Evolutionary conservation across 2,888 invertebrate species (phyloP).

Genomic region (Helleia helle): DNA sequence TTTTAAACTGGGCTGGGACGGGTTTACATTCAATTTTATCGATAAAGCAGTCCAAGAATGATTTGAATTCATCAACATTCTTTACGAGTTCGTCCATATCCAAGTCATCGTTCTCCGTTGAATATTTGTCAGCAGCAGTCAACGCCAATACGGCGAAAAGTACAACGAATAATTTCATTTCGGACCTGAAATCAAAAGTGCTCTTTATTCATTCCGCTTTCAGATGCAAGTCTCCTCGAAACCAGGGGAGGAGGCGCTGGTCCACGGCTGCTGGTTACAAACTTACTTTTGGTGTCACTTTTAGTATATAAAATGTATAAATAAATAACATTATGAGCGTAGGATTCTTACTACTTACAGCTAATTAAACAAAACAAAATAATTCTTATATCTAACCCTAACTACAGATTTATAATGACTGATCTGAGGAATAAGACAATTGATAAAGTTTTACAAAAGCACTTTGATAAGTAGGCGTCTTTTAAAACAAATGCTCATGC

Average conservation of each 20-base stretch:
- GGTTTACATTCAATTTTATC: slow-evolving; percentile 33
- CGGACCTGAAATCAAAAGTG: neutral
- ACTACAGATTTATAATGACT: too few relatives aligned
- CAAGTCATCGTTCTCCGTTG: slow-evolving; percentile 40
- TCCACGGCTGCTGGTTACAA: too few relatives aligned
- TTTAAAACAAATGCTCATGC: too few relatives aligned
- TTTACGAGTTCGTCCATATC: slow-evolving; percentile 37
- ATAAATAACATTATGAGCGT: too few relatives aligned
- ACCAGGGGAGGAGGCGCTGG: neutral
- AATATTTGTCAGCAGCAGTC: slow-evolving; percentile 36
- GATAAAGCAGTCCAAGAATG: slow-evolving; percentile 38
- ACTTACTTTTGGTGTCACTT: neutral
- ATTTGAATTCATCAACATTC: slow-evolving; percentile 23
- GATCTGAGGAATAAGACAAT: too few relatives aligned
- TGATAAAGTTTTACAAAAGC: too few relatives aligned
- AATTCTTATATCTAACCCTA: too few relatives aligned
- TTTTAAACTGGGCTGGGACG: slow-evolving; percentile 36
- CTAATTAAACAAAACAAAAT: too few relatives aligned
- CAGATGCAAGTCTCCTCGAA: neutral
- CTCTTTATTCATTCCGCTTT: neutral
- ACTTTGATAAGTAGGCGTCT: too few relatives aligned
- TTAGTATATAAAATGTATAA: too few relatives aligned
- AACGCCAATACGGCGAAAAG: slow-evolving; percentile 29
- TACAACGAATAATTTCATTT: slow-evolving; percentile 37
- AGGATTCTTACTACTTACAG: too few relatives aligned